phyloP scores from a whole-genome alignment of 2,113 vertebrate genomes.

The Himantopus leucocephalus region DNA sequence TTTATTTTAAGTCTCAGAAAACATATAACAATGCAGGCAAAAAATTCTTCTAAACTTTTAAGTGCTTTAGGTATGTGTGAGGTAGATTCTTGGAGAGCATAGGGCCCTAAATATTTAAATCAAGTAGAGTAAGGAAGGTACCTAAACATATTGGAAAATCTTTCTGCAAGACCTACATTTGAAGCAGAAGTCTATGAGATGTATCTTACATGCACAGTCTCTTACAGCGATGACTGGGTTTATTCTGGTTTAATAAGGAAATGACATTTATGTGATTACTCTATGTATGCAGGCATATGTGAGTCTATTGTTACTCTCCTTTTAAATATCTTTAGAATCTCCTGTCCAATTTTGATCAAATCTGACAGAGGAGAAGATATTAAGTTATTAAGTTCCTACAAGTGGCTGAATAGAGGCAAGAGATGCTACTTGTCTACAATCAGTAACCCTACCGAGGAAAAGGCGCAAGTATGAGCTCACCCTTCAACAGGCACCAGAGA shows the following conservation, averaged over 20 bases:
- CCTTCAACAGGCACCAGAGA: constrained; percentile 5
- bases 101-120: neutral
- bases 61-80: neutral
- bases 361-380: constrained; percentile 16
- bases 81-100: neutral
- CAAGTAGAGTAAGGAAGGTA: neutral
- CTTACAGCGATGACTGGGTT: neutral
- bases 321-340: constrained; percentile 20
- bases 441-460: neutral
- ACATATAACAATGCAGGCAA: neutral
- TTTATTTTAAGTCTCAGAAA: neutral
- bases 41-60: neutral
- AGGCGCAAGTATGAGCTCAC: neutral
- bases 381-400: constrained; percentile 9
- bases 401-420: constrained; percentile 1
- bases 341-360: constrained; percentile 29
- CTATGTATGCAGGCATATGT: neutral
- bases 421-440: neutral
- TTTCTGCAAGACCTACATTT: neutral
- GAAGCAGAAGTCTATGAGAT: neutral
- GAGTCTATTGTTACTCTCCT: neutral
- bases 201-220: neutral
- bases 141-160: neutral
- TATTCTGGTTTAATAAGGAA: constrained; percentile 27
- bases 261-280: constrained; percentile 27